Evolutionary conservation across 2,113 vertebrate genomes (phyloP).

Genomic region (Daboia siamensis): DNA sequence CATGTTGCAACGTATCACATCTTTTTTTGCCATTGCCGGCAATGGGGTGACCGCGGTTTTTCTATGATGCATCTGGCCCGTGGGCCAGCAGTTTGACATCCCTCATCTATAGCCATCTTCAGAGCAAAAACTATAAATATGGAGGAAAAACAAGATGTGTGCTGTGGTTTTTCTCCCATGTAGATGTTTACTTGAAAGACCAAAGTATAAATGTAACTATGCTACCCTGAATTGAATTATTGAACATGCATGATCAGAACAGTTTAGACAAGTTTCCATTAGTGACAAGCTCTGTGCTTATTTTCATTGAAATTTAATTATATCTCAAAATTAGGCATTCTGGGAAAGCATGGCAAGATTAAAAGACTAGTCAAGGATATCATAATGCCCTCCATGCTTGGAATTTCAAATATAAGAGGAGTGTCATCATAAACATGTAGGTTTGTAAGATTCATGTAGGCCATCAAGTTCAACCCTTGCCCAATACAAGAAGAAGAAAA

Average conservation of each 20-base stretch:
- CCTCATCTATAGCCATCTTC: neutral
- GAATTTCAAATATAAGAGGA: neutral
- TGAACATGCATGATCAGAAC: neutral
- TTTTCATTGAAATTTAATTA: neutral
- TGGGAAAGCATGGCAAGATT: neutral
- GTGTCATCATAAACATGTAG: neutral
- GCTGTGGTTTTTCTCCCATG: neutral
- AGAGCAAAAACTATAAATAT: neutral
- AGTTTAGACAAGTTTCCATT: neutral
- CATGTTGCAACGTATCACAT: too few relatives aligned
- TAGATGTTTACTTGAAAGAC: neutral
- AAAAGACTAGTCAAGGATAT: neutral
- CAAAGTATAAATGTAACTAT: neutral
- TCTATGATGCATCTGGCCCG: too few relatives aligned
- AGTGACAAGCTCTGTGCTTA: neutral
- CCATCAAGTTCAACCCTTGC: neutral
- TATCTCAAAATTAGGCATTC: neutral
- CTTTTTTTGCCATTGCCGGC: too few relatives aligned
- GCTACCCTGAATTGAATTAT: neutral
- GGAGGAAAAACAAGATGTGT: neutral
- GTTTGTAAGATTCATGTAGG: neutral
- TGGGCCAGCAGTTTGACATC: too few relatives aligned
- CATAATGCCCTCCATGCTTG: neutral
- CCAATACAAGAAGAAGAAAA: neutral
- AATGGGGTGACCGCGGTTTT: too few relatives aligned